phyloP scores from a whole-genome alignment of 2,113 vertebrate species.

The Amphilophus citrinellus region DNA sequence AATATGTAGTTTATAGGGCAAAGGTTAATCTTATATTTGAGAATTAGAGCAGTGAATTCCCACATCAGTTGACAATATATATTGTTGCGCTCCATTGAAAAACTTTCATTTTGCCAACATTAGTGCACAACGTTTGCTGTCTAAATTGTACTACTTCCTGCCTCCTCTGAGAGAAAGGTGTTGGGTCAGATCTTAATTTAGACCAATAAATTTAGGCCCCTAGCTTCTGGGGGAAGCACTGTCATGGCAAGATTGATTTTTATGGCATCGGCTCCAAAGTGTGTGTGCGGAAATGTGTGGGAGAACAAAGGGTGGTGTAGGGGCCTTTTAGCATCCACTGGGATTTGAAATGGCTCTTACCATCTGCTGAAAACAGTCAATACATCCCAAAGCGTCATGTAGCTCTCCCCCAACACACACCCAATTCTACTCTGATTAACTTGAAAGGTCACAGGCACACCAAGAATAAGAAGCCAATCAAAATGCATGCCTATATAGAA shows the following conservation, averaged over 20 bases:
- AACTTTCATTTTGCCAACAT: conserved; percentile 44
- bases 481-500: conserved; percentile 63
- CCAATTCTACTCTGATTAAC: conserved; percentile 66
- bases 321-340: conserved; percentile 44
- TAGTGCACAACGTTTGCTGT: conserved; percentile 43
- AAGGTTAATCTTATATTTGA: conserved; percentile 19
- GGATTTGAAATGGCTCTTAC: conserved; percentile 67
- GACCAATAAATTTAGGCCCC: conserved; percentile 68
- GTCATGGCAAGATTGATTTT: conserved; percentile 80
- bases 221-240: conserved; percentile 69
- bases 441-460: conserved; percentile 66
- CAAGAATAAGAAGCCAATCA: conserved; percentile 72
- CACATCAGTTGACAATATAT: conserved; percentile 15
- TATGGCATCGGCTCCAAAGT: conserved; percentile 61
- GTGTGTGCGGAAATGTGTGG: conserved; percentile 54
- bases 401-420: conserved; percentile 22
- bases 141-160: conserved; percentile 54
- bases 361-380: conserved; percentile 76
- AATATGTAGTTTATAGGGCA: background rate
- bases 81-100: conserved; percentile 26
- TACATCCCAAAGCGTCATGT: conserved; percentile 66
- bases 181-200: conserved; percentile 78
- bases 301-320: conserved; percentile 57
- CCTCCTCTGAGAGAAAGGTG: conserved; percentile 65
- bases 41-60: background rate